Evolutionary conservation across 1,140 invertebrate species (phyloP).

Genomic region (Microplitis mediator): DNA sequence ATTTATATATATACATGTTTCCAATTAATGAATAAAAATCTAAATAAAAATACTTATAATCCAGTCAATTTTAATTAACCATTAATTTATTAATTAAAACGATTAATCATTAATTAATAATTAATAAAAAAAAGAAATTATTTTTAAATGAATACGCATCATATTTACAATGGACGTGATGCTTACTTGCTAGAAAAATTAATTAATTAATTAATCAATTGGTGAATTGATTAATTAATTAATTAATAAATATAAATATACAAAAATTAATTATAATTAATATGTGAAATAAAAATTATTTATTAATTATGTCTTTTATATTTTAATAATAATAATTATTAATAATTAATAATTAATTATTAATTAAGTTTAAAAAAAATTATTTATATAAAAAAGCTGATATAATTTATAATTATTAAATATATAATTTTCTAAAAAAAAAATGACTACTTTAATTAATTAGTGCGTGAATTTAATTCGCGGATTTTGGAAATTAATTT

Average conservation of each 20-base stretch:
- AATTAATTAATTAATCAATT: slow-evolving; percentile 12
- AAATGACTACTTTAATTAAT: too few species aligned
- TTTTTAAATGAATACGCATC: slow-evolving; percentile 45
- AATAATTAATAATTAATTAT: background rate
- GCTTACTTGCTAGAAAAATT: slow-evolving; percentile 25
- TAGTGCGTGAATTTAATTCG: too few species aligned
- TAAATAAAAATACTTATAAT: background rate
- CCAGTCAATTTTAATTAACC: too few species aligned
- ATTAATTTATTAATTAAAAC: background rate
- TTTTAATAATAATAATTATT: background rate
- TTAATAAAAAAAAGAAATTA: background rate
- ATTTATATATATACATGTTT: too few species aligned
- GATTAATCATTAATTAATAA: background rate
- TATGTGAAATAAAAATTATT: background rate
- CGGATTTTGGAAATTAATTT: too few species aligned
- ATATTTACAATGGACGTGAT: slow-evolving; percentile 57
- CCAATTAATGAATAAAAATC: too few species aligned
- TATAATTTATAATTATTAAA: too few species aligned
- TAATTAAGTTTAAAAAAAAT: slow-evolving; percentile 1
- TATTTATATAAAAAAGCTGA: too few species aligned
- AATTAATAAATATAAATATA: slow-evolving; percentile 9
- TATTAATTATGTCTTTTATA: background rate
- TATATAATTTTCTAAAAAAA: too few species aligned
- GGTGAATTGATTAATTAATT: background rate
- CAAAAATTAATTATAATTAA: background rate